A percentile compares a stretch with the other conserved stretches of the same genome.
phyloP scores from a whole-genome alignment of 2,888 invertebrate species.

The Silvanus unidentatus region DNA sequence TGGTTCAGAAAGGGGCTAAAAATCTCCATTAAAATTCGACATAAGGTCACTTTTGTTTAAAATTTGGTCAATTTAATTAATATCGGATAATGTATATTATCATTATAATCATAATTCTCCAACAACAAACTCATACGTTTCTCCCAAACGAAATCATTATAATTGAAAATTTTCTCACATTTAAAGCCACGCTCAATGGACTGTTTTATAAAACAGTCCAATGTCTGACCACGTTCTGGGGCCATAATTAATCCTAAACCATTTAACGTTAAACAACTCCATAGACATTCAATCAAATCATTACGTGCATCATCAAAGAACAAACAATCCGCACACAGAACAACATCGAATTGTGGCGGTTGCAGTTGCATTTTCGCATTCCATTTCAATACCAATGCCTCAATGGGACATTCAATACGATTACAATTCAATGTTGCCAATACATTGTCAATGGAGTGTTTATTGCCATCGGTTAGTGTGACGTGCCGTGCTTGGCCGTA shows the following conservation, averaged over 20 bases:
- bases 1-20: constrained; percentile 14
- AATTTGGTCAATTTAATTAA: constrained; percentile 57
- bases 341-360: constrained; percentile 56
- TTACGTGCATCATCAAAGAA: constrained; percentile 70
- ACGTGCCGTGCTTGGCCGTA: constrained; percentile 59
- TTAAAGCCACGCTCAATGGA: constrained; percentile 55
- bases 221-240: constrained; percentile 65
- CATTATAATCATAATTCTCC: constrained; percentile 57
- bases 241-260: constrained; percentile 72
- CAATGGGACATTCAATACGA: constrained; percentile 48
- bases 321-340: constrained; percentile 73
- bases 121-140: constrained; percentile 57
- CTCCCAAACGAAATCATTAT: constrained; percentile 63
- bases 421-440: constrained; percentile 60
- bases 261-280: constrained; percentile 53
- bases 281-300: constrained; percentile 62
- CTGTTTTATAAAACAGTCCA: constrained; percentile 61
- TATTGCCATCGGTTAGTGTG: constrained; percentile 73
- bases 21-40: constrained; percentile 3
- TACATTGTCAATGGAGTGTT: constrained; percentile 67
- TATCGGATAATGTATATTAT: constrained; percentile 67
- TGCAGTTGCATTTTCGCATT: constrained; percentile 22
- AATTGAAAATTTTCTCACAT: constrained; percentile 54
- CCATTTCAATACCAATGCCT: constrained; percentile 54
- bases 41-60: constrained; percentile 41